Conservation (phyloP, 2,888 invertebrate genomes). For the Dryocosmus kuriphilus region DNA sequence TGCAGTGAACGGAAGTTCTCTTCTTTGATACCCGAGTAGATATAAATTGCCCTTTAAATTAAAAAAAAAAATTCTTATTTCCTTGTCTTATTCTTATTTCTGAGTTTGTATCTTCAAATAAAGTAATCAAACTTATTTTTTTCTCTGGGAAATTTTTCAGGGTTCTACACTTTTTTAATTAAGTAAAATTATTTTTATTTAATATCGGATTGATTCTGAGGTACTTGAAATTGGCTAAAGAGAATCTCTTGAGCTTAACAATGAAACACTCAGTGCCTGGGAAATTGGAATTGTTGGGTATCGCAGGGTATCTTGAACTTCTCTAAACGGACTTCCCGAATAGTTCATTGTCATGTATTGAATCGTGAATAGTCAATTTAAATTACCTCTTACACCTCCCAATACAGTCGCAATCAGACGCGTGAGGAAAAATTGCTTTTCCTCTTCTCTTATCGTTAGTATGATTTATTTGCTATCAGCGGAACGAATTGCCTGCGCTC, state of each 20-base stretch:
- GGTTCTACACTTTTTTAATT: too few species aligned
- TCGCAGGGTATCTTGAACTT: constrained; percentile 12
- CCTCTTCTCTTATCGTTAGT: constrained; percentile 11
- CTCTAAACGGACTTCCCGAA: constrained; percentile 11
- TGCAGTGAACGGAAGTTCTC: not conserved
- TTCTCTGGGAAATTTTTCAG: too few species aligned
- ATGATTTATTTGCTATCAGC: constrained; percentile 27
- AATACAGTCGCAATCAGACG: constrained; percentile 3
- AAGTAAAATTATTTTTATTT: too few species aligned
- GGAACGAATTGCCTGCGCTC: constrained; percentile 13
- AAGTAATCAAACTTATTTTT: too few species aligned
- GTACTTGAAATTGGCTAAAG: not conserved
- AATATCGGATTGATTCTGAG: not conserved
- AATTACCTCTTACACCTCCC: not conserved
- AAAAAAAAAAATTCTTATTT: too few species aligned
- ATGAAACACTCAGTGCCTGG: not conserved
- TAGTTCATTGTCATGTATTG: constrained; percentile 16
- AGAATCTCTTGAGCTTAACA: not conserved
- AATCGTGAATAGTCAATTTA: constrained; percentile 28
- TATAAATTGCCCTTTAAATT: too few species aligned
- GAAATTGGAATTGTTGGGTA: constrained; percentile 1
- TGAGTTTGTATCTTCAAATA: too few species aligned
- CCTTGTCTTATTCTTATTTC: too few species aligned
- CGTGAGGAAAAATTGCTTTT: constrained; percentile 1
- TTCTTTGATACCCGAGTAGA: not conserved